phyloP scores from a whole-genome alignment of 2,797 vertebrate species.

The Platalea minor region DNA sequence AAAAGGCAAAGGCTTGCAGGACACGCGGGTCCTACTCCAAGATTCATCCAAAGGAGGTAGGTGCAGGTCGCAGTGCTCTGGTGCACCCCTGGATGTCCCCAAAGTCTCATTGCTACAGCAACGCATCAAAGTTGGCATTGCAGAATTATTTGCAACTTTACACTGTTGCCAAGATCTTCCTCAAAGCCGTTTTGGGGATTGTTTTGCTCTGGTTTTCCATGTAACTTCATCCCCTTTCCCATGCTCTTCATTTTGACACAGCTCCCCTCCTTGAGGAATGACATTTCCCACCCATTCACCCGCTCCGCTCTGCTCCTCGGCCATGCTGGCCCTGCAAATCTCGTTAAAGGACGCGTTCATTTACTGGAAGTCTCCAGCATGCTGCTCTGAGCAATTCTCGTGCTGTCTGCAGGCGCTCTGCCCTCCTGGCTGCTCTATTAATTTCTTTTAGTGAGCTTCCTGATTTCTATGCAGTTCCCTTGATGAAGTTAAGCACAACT shows the following conservation, averaged over 20 bases:
- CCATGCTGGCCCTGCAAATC: neutral
- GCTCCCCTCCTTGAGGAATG: neutral
- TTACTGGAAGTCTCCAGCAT: constrained; percentile 50
- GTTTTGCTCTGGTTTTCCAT: neutral
- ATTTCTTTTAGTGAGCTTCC: constrained; percentile 28
- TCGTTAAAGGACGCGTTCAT: neutral
- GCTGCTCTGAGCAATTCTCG: neutral
- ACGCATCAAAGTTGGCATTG: neutral
- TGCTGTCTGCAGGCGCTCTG: constrained; percentile 12
- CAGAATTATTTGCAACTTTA: neutral
- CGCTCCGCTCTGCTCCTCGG: neutral
- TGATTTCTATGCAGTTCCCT: constrained; percentile 29
- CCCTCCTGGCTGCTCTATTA: constrained; percentile 19
- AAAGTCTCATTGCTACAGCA: neutral
- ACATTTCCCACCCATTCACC: neutral
- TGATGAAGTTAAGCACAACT: constrained; percentile 25
- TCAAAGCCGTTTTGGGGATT: neutral
- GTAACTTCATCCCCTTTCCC: neutral
- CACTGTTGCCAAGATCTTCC: neutral
- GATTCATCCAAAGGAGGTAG: neutral
- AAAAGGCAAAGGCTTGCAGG: neutral
- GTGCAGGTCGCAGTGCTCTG: neutral
- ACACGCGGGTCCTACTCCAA: neutral
- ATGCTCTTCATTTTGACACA: neutral
- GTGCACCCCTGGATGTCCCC: neutral